Evolutionary conservation across 2,888 invertebrate genomes (phyloP).

Genomic region (Lasius fuliginosus): DNA sequence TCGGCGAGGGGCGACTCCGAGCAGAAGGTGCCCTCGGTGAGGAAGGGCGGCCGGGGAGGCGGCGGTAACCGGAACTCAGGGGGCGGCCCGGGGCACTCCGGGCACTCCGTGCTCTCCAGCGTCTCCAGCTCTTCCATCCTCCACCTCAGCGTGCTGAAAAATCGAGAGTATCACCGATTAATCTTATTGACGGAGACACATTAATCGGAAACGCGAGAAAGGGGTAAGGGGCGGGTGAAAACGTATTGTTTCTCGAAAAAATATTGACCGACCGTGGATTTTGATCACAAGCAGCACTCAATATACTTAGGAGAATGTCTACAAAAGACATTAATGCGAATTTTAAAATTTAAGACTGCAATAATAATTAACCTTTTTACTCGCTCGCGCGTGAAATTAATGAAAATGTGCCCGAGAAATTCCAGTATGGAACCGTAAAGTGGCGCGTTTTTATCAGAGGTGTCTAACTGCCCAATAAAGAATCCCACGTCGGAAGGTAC

Average conservation of each 20-base stretch:
- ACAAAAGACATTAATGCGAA: background rate
- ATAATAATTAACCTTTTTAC: slow-evolving; percentile 22
- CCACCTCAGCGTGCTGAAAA: slow-evolving; percentile 85
- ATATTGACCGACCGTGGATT: background rate
- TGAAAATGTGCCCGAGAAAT: background rate
- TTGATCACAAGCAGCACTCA: background rate
- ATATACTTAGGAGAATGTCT: background rate
- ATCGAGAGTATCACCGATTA: slow-evolving; percentile 86
- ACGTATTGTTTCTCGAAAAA: background rate
- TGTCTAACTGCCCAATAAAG: slow-evolving; percentile 26
- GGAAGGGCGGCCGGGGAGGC: slow-evolving; percentile 91
- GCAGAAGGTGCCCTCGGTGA: slow-evolving; percentile 90
- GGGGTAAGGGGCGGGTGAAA: background rate
- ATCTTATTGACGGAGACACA: slow-evolving; percentile 81
- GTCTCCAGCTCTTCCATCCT: slow-evolving; percentile 92
- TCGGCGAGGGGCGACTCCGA: slow-evolving; percentile 91
- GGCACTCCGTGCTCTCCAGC: slow-evolving; percentile 91
- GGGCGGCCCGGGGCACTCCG: slow-evolving; percentile 91
- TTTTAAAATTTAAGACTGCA: background rate
- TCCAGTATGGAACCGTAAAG: background rate
- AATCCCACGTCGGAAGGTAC: slow-evolving; percentile 26
- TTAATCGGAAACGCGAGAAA: slow-evolving; percentile 85
- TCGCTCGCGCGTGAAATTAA: background rate
- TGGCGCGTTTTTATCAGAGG: slow-evolving; percentile 32
- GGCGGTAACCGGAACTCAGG: slow-evolving; percentile 92